Percentiles rank a stretch among this genome's conserved stretches.
Evolutionary conservation across 2,888 invertebrate genomes (phyloP).

Genomic region (Pherbina coryleti): DNA sequence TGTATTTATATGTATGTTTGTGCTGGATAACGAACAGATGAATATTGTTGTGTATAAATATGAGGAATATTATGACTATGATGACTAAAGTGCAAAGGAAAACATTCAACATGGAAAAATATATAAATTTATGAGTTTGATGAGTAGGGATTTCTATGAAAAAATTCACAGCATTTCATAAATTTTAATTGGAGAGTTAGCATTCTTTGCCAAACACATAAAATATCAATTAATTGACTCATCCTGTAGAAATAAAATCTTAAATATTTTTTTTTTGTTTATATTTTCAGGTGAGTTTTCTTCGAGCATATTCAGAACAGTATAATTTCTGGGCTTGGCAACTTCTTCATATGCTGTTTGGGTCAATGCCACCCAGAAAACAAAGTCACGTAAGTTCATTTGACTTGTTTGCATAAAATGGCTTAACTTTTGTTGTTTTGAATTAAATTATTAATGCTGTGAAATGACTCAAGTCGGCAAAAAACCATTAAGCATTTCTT

Average conservation of each 20-base stretch:
- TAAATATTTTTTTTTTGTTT: neutral
- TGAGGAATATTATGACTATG: neutral
- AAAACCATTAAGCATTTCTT: slow-evolving; percentile 3
- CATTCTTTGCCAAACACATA: neutral
- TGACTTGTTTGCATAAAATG: slow-evolving; percentile 1
- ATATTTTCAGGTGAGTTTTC: slow-evolving; percentile 41
- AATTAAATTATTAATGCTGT: slow-evolving; percentile 9
- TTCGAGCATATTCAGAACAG: neutral
- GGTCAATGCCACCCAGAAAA: slow-evolving; percentile 13
- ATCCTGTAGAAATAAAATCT: slow-evolving; percentile 31
- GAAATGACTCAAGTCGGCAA: slow-evolving; percentile 23
- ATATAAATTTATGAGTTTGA: neutral
- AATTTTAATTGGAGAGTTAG: neutral
- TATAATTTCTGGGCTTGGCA: neutral
- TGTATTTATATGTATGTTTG: slow-evolving; percentile 11
- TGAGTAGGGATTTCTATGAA: neutral
- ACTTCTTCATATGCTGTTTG: neutral
- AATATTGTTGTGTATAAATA: slow-evolving; percentile 23
- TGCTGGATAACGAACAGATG: neutral
- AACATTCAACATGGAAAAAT: neutral
- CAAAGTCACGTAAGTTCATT: slow-evolving; percentile 32
- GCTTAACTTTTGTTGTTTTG: neutral
- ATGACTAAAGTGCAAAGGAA: neutral
- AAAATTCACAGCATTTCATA: neutral
- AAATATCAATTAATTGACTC: slow-evolving; percentile 37